Conservation (phyloP, 2,888 invertebrate genomes). For the Diaprepes abbreviatus region DNA sequence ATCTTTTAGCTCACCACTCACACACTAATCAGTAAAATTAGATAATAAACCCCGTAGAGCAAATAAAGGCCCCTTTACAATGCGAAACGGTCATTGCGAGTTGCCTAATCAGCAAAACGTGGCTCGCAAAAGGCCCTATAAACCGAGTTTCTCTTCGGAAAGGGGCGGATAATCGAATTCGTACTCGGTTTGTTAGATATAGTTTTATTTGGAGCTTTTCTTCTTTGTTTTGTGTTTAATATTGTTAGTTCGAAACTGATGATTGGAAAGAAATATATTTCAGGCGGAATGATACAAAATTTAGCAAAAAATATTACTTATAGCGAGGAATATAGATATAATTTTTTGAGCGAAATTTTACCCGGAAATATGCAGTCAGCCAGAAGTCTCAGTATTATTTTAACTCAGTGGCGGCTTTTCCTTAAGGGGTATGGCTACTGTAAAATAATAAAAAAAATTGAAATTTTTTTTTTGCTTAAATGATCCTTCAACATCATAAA, state of each 20-base stretch:
- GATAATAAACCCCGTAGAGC: slow-evolving; percentile 36
- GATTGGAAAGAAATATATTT: neutral
- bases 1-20: slow-evolving; percentile 18
- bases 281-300: too few species aligned
- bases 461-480: too few species aligned
- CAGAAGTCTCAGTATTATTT: too few species aligned
- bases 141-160: slow-evolving; percentile 20
- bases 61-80: slow-evolving; percentile 31
- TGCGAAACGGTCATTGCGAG: slow-evolving; percentile 31
- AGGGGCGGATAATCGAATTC: slow-evolving; percentile 30
- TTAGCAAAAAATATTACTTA: too few species aligned
- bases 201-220: slow-evolving; percentile 15
- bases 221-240: slow-evolving; percentile 3
- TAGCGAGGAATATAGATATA: too few species aligned
- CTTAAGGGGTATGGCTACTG: too few species aligned
- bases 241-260: neutral
- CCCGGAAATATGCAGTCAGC: too few species aligned
- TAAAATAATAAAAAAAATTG: too few species aligned
- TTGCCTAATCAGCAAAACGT: slow-evolving; percentile 45
- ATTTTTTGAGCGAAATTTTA: too few species aligned
- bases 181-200: slow-evolving; percentile 18
- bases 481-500: too few species aligned
- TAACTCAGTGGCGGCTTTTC: too few species aligned
- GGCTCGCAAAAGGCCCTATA: slow-evolving; percentile 25
- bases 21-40: slow-evolving; percentile 36